phyloP scores from a whole-genome alignment of 2,113 vertebrate genomes.

The Gavia stellata region DNA sequence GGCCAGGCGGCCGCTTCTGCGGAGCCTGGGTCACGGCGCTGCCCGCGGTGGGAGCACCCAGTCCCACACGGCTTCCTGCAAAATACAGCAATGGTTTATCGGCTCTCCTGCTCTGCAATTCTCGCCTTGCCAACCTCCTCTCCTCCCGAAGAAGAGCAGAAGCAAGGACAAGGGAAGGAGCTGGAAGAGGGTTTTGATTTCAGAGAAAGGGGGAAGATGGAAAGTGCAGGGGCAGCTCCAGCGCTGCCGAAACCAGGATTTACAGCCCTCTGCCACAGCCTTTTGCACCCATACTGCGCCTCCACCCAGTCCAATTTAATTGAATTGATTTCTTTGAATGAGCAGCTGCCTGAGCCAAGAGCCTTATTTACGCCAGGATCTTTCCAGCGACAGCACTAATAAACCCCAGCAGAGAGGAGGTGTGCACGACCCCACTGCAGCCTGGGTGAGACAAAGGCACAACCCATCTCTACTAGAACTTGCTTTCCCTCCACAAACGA shows the following conservation, averaged over 20 bases:
- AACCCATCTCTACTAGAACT: background rate
- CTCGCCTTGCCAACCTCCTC: background rate
- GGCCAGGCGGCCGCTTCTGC: background rate
- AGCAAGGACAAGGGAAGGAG: background rate
- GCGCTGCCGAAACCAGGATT: background rate
- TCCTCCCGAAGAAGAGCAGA: background rate
- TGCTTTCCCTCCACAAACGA: background rate
- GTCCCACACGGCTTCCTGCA: accelerated
- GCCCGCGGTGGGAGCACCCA: accelerated
- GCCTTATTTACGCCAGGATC: background rate
- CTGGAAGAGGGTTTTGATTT: background rate
- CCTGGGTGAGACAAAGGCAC: accelerated
- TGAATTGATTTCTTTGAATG: background rate
- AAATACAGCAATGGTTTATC: background rate
- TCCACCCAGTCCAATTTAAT: background rate
- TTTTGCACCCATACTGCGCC: background rate
- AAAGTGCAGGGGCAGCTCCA: background rate
- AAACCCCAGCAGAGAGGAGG: background rate
- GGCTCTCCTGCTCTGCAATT: background rate
- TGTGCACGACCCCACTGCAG: accelerated
- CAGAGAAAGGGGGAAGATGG: background rate
- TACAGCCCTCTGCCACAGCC: background rate
- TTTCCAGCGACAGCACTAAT: background rate
- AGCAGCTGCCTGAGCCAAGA: background rate
- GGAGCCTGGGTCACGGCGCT: accelerated